Percentiles rank a stretch among this genome's conserved stretches.
These are phyloP conservation scores for Vipera latastei DNA, from an alignment of 2,797 vertebrate species.

Conservation along the genomic window DNA sequence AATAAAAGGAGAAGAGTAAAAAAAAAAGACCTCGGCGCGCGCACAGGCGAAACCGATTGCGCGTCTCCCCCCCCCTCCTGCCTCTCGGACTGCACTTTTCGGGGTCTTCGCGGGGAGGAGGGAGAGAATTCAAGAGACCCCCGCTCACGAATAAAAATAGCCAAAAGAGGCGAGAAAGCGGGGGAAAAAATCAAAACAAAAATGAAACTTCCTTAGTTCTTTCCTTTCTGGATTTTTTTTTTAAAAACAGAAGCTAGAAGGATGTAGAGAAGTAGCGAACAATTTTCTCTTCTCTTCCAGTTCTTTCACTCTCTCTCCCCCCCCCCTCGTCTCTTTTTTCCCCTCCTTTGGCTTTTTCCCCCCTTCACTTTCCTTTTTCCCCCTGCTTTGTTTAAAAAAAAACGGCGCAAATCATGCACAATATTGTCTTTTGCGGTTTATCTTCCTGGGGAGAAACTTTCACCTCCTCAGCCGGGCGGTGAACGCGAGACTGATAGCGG, in stretches of 20 bases:
- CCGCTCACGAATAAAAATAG: constrained; percentile 56
- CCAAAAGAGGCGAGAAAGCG: constrained; percentile 29
- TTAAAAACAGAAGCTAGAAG: constrained; percentile 49
- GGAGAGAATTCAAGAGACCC: constrained; percentile 48
- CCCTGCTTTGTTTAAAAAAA: constrained; percentile 57
- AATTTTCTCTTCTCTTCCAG: constrained; percentile 59
- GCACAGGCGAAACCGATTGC: neutral
- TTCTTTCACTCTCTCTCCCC: constrained; percentile 61
- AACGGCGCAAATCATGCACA: constrained; percentile 88
- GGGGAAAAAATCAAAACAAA: neutral
- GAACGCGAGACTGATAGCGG: constrained; percentile 99
- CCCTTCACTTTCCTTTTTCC: constrained; percentile 43
- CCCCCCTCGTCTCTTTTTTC: constrained; percentile 50
- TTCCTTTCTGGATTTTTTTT: neutral
- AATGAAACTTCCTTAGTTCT: constrained; percentile 59
- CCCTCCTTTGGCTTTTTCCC: neutral
- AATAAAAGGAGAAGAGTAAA: constrained; percentile 17
- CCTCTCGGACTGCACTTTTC: constrained; percentile 60
- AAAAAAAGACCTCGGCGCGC: neutral
- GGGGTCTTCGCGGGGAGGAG: constrained; percentile 39
- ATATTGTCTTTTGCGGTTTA: constrained; percentile 99
- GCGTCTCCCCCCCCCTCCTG: constrained; percentile 3
- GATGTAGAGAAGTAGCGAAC: constrained; percentile 54
- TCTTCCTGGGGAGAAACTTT: constrained; percentile 99
- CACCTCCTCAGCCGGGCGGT: constrained; percentile 99